Evolutionary conservation across 2,113 vertebrate species (phyloP), one percentile per base, ranked within the genome.

Genomic region (Passer domesticus): DNA sequence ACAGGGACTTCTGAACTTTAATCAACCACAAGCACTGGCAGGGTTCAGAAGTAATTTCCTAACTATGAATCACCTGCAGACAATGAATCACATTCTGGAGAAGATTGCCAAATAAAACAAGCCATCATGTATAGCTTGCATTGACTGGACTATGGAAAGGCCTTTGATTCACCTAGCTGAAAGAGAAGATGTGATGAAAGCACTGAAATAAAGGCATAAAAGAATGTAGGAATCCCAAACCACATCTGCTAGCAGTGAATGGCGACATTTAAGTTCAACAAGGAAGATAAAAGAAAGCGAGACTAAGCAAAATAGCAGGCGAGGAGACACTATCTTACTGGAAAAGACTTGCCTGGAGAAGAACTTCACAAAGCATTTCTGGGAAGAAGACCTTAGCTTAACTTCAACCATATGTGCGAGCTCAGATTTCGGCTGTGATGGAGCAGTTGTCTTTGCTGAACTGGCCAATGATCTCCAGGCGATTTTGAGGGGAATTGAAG

Each of bases 51-150:
- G 97, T 98, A 97, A 98, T 98, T 98, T 98, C 98, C 97, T 97
- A 98, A 97, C 97, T 97, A 98, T 98, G 98, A 98, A 98, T 98
- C 98, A 98, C 98, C 97, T 98, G 97, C 97, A 97, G 98, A 98
- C 98, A 98, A 98, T 97, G 97, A 98, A 98, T 98, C 97, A 97
- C 96, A 90, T 97, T 95, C 96, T 97, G 87, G 96, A 97, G 91
- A 96, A 97, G 97, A 98, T 80, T 98, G 98, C 98, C 98, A 98
- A 98, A 95, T 95, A 97, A 98, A 98, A 98, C 97, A 98, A 98
- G 97, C 97, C 96, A 97, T 98, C 98, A 96, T 97, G 94, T 95
- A 96, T 95, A 97, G 97, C 91, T 97, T 87, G 86, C 96, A 96
- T 97, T 96, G 97, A 97, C 87, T 85, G 95, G 90, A 69, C 97